Percentiles rank a stretch among this genome's conserved stretches.
Evolutionary conservation across 2,888 invertebrate genomes (phyloP).

Genomic region (Plebejus melissa): DNA sequence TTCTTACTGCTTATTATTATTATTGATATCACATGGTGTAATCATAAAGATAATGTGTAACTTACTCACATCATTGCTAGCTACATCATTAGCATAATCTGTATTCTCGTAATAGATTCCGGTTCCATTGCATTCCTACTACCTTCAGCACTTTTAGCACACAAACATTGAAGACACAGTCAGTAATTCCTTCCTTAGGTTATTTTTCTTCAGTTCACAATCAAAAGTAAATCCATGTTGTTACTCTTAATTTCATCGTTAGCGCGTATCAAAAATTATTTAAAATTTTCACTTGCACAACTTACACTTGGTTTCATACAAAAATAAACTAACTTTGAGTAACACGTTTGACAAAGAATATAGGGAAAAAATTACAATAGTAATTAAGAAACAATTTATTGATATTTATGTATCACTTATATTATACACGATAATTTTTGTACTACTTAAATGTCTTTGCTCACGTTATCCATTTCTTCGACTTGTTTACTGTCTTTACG

Average conservation of each 20-base stretch:
- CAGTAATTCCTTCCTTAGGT: not conserved
- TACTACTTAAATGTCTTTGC: conserved; percentile 45
- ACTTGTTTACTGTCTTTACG: conserved; percentile 66
- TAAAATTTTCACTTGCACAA: not conserved
- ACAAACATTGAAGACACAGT: not conserved
- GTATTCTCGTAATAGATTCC: not conserved
- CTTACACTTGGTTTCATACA: not conserved
- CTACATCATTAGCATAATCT: not conserved
- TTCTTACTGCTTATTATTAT: too few relatives aligned
- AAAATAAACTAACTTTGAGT: not conserved
- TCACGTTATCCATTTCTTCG: conserved; percentile 49
- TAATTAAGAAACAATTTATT: conserved; percentile 30
- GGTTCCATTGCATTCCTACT: not conserved
- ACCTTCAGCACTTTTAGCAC: not conserved
- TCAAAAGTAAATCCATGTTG: not conserved
- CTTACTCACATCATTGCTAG: not conserved
- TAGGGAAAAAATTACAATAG: not conserved
- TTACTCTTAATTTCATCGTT: not conserved
- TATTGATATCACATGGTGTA: not conserved
- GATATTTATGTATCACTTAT: conserved; percentile 29
- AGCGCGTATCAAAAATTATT: not conserved
- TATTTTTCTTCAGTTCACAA: not conserved
- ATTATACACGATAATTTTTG: conserved; percentile 26
- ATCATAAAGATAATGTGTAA: not conserved
- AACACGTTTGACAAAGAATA: not conserved